Evolutionary conservation across 1,140 invertebrate species (phyloP).

Genomic region (Acromyrmex echinatior): DNA sequence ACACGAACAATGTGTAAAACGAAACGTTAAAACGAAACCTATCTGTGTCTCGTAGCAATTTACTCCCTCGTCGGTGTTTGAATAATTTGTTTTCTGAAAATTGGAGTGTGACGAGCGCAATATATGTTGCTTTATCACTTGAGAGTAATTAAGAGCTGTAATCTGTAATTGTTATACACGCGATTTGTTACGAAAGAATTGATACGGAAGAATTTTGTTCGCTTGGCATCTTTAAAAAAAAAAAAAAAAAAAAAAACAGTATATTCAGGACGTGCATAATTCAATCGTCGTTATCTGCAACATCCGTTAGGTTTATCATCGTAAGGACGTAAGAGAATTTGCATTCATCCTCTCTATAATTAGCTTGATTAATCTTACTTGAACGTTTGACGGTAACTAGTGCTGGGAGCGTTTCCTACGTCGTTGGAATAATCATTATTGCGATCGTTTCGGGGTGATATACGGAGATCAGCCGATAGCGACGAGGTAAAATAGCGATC

Average conservation of each 20-base stretch:
- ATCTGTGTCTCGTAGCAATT: constrained; percentile 5
- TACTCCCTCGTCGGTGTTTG: background rate
- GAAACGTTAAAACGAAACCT: constrained; percentile 5
- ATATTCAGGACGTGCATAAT: background rate
- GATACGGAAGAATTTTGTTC: background rate
- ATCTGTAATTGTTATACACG: background rate
- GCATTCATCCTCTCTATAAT: background rate
- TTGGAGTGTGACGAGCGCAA: background rate
- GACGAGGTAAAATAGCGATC: background rate
- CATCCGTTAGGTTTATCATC: background rate
- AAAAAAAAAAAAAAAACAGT: too few species aligned
- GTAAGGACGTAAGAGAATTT: background rate
- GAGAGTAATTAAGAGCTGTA: background rate
- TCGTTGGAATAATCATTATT: constrained; percentile 20
- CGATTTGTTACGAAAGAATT: background rate
- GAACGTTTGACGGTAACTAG: background rate
- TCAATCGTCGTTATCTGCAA: background rate
- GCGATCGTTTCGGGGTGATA: constrained; percentile 19
- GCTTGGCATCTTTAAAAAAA: background rate
- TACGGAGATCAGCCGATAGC: constrained; percentile 16
- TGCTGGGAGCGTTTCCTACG: background rate
- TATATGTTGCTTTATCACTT: background rate
- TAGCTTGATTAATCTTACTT: background rate
- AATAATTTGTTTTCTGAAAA: constrained; percentile 31
- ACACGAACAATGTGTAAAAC: background rate